Percentiles rank a stretch among this genome's conserved stretches.
Evolutionary conservation across 53 echinoderm and acorn worm species (phyloP).

Genomic region (Mesocentrotus franciscanus): DNA sequence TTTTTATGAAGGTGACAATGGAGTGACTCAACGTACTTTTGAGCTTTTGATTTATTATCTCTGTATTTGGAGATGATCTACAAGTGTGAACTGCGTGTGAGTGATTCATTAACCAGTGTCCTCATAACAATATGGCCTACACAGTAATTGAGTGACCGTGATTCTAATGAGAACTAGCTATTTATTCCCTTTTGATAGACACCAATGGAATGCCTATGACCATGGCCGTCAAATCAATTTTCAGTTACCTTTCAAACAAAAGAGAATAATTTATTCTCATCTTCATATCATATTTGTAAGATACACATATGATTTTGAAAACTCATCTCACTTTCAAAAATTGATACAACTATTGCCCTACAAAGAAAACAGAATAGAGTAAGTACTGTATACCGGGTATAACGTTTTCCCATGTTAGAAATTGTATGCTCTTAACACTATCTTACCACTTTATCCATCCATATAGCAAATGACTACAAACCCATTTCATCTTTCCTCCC

Average conservation of each 20-base stretch:
- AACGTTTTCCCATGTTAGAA: too few relatives aligned
- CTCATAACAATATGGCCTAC: neutral
- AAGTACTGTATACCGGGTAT: too few relatives aligned
- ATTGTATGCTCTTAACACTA: constrained; percentile 19
- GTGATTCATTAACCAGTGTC: neutral
- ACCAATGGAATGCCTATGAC: neutral
- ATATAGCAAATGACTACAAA: neutral
- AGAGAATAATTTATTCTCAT: neutral
- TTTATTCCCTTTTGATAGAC: neutral
- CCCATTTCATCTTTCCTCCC: neutral
- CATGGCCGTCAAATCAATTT: neutral
- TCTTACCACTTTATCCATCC: constrained; percentile 37
- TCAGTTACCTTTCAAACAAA: neutral
- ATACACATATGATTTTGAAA: too few relatives aligned
- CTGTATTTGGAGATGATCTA: neutral
- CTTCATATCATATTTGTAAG: neutral
- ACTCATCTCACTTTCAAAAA: too few relatives aligned
- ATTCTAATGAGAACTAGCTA: neutral
- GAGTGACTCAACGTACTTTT: neutral
- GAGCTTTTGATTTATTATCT: neutral
- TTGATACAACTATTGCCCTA: too few relatives aligned
- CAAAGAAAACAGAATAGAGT: too few relatives aligned
- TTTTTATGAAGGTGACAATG: too few relatives aligned
- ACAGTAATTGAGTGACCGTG: constrained; percentile 15
- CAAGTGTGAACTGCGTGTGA: neutral